Evolutionary conservation across 2,113 vertebrate genomes (phyloP).

Genomic region (Neoarius graeffei): DNA sequence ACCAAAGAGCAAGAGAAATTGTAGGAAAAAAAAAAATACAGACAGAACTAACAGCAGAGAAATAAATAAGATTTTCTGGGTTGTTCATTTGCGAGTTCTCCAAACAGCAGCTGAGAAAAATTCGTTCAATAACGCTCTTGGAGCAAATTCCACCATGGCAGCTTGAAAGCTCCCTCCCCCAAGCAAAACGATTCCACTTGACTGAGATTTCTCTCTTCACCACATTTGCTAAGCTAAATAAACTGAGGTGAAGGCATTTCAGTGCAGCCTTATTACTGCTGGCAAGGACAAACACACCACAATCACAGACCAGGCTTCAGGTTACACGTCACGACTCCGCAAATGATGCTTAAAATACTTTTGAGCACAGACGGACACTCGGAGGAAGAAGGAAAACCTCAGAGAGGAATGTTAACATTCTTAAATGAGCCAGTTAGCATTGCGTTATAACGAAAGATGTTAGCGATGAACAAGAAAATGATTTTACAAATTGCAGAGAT

Average conservation of each 20-base stretch:
- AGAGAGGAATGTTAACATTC: not conserved
- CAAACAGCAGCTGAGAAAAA: not conserved
- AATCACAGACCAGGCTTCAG: constrained; percentile 9
- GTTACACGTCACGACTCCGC: constrained; percentile 4
- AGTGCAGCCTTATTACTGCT: constrained; percentile 28
- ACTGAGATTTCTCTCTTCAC: constrained; percentile 26
- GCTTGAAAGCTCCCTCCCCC: not conserved
- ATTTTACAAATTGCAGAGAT: no score
- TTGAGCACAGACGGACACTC: not conserved
- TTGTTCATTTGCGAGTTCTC: not conserved
- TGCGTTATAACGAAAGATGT: not conserved
- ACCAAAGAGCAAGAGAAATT: not conserved
- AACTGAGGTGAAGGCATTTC: constrained; percentile 3
- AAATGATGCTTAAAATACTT: not conserved
- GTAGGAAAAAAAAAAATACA: not conserved
- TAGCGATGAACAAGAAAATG: no score
- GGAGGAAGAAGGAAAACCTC: not conserved
- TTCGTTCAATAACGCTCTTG: constrained; percentile 8
- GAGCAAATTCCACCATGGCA: constrained; percentile 24
- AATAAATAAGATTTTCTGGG: not conserved
- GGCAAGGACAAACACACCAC: constrained; percentile 15
- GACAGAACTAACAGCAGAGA: not conserved
- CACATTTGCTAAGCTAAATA: constrained; percentile 31
- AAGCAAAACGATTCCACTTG: constrained; percentile 26
- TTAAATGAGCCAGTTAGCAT: not conserved